Base-by-base conservation (phyloP, 1,140 invertebrate genomes). In the Papilio polytes region DNA sequence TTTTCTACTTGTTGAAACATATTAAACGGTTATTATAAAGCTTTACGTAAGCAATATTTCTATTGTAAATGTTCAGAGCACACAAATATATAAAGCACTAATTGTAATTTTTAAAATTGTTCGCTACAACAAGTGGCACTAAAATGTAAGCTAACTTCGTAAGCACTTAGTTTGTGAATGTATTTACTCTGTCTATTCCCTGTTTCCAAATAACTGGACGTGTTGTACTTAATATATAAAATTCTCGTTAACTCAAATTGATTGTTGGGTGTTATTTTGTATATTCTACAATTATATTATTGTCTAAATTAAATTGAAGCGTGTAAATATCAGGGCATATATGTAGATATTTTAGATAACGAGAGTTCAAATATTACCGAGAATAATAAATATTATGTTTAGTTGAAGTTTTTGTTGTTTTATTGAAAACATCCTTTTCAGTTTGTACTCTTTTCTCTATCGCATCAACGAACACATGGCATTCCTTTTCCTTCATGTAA, bases 321-420 rank as follows among this genome's bases (percentile, higher is more conserved):
- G 88, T 94, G 91, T 94, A 94, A 88, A 94, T 94, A 94, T 86
- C 88, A 84, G 86, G 89, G 87, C 88, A 89, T 87, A 91, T 90
- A 87, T 94, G 91, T 94, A 94, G 93, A 93, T 94, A 94, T 91
- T 90, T 92, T 93, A 93, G 90, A 91, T 90, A 90, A 91, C 88
- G 87, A 93, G 89, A 94, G 91, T 94, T 94, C 93, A 94, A 94
- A 94, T 94, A 94, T 93, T 92, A 93, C 90, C 85, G 90, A 93
- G 85, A 92, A 87, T 91, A 92, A 92, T 93, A 94, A 93, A 92
- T 92, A 92, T 93, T 90, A 94, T 92, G 91, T 90, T 94, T 94
- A 94, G 92, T 93, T 93, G 89, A 89, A 82, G 83, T 76, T n/a
- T 76, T 48, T 53, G 80, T 86, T 80, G 53, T 85, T 87, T 90